These are phyloP conservation scores for Coptodon rendalli DNA, from an alignment of 2,113 vertebrate genomes.

Conservation along the genomic window DNA sequence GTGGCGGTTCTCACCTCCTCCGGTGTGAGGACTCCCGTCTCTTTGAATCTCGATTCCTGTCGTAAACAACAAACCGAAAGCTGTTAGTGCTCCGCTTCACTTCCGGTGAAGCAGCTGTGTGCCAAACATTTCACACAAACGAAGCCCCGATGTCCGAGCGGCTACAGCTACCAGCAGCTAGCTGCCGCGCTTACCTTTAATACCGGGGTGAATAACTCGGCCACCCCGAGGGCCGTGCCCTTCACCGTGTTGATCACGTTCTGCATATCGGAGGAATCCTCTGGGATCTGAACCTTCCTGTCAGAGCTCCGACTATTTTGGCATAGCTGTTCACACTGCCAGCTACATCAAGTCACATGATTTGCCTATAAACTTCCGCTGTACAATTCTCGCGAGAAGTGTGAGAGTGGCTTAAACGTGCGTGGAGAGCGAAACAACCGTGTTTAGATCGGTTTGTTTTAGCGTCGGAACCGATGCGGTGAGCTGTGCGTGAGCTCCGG, in stretches of 20 bases:
- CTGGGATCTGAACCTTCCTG: not conserved
- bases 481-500: not conserved
- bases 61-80: not conserved
- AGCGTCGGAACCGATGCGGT: not conserved
- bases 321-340: not conserved
- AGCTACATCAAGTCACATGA: constrained; percentile 59
- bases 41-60: constrained; percentile 98
- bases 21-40: constrained; percentile 97
- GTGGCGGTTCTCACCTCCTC: constrained; percentile 83
- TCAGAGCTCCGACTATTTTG: not conserved
- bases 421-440: not conserved
- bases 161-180: constrained; percentile 4
- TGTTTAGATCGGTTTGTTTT: accelerated
- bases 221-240: constrained; percentile 92
- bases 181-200: constrained; percentile 80
- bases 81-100: not conserved
- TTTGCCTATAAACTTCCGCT: constrained; percentile 37
- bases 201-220: constrained; percentile 93
- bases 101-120: not conserved
- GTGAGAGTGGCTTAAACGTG: accelerated
- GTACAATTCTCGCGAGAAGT: constrained; percentile 41
- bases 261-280: constrained; percentile 77
- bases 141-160: not conserved
- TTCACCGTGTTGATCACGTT: constrained; percentile 96
- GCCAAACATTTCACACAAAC: not conserved